phyloP scores from a whole-genome alignment of 1,140 invertebrate species.

The Frieseomelitta varia region DNA sequence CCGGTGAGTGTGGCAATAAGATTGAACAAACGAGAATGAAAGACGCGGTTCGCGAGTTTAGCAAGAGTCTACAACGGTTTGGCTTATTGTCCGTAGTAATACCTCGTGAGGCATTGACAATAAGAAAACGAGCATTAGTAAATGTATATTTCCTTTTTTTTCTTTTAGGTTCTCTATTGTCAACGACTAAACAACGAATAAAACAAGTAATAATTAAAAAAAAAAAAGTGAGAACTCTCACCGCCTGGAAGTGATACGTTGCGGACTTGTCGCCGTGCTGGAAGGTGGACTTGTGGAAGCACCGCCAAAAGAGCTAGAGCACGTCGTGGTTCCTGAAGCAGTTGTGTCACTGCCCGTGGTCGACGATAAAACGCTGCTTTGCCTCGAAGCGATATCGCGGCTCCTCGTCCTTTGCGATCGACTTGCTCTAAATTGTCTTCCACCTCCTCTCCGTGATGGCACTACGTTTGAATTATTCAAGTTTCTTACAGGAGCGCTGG shows the following conservation, averaged over 20 bases:
- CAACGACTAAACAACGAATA: neutral
- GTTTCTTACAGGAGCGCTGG: conserved; percentile 73
- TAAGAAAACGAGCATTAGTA: neutral
- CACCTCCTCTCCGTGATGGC: conserved; percentile 51
- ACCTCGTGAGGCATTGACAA: neutral
- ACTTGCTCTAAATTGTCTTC: conserved; percentile 49
- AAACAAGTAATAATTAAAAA: neutral
- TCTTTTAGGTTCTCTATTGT: neutral
- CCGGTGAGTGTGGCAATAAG: conserved; percentile 42
- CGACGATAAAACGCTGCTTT: conserved; percentile 56
- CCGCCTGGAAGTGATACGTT: conserved; percentile 59
- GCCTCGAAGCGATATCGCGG: conserved; percentile 52
- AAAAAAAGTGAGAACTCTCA: conserved; percentile 30
- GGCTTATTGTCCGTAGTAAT: neutral
- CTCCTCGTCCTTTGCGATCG: conserved; percentile 47
- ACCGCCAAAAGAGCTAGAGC: conserved; percentile 64
- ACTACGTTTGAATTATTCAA: neutral
- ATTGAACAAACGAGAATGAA: neutral
- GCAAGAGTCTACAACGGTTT: neutral
- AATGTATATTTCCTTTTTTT: neutral
- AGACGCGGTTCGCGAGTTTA: neutral
- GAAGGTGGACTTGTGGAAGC: conserved; percentile 60
- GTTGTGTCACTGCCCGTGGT: conserved; percentile 65
- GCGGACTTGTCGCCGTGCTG: conserved; percentile 68
- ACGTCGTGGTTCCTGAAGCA: conserved; percentile 65